Percentiles rank a stretch among this genome's conserved stretches.
phyloP scores from a whole-genome alignment of 2,888 invertebrate genomes.

The Dynastes tityus region DNA sequence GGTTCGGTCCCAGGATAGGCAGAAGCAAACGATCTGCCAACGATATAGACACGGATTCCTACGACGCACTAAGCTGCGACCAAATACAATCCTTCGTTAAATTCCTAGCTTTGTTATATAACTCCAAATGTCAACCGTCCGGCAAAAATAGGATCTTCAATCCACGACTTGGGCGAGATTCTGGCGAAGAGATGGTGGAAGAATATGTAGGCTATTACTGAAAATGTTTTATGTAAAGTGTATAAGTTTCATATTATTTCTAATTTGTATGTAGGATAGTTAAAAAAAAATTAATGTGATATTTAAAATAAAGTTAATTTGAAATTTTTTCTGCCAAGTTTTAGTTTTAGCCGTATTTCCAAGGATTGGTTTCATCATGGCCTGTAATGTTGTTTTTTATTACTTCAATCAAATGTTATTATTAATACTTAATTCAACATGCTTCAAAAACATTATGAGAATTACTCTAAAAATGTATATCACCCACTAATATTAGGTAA shows the following conservation, averaged over 20 bases:
- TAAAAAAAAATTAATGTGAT: neutral
- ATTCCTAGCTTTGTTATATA: constrained; percentile 8
- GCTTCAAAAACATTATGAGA: too few relatives aligned
- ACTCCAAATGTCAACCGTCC: constrained; percentile 10
- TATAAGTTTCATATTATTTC: neutral
- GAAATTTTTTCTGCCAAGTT: neutral
- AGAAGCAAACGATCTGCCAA: constrained; percentile 27
- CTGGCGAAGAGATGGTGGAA: constrained; percentile 5
- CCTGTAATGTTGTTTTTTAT: too few relatives aligned
- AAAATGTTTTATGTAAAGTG: neutral
- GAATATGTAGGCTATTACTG: neutral
- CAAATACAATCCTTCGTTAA: constrained; percentile 22
- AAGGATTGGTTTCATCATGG: too few relatives aligned
- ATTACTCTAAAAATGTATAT: too few relatives aligned
- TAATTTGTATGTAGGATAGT: neutral
- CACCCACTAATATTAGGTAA: too few relatives aligned
- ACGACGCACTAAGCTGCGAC: constrained; percentile 3
- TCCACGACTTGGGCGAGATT: constrained; percentile 30
- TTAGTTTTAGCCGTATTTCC: too few relatives aligned
- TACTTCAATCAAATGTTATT: too few relatives aligned
- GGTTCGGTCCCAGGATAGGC: constrained; percentile 35
- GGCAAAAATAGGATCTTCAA: neutral
- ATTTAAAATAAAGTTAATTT: neutral
- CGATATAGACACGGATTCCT: constrained; percentile 1
- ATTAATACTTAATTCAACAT: too few relatives aligned